phyloP scores from a whole-genome alignment of 1,140 invertebrate genomes.

The Diabrotica virgifera region DNA sequence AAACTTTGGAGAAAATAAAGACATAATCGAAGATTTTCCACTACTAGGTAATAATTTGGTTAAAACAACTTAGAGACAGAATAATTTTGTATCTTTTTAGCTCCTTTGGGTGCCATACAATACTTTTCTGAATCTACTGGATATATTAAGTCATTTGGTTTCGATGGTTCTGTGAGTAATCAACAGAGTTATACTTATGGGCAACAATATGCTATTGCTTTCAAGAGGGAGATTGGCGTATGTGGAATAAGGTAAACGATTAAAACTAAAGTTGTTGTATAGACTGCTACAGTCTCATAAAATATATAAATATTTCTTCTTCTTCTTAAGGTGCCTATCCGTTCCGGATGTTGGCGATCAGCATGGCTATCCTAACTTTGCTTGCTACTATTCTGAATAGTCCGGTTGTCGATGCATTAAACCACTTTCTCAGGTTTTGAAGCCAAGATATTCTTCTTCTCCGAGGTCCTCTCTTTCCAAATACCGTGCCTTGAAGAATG shows the following conservation, averaged over 20 bases:
- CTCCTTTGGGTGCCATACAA: constrained; percentile 62
- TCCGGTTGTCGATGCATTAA: too few relatives aligned
- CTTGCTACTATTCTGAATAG: too few relatives aligned
- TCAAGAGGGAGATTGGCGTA: constrained; percentile 36
- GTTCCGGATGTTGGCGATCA: too few relatives aligned
- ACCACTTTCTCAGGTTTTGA: too few relatives aligned
- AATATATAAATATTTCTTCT: too few relatives aligned
- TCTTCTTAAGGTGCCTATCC: too few relatives aligned
- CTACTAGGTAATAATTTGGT: constrained; percentile 33
- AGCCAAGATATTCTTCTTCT: too few relatives aligned
- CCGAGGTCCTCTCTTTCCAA: too few relatives aligned
- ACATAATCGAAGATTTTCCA: constrained; percentile 33
- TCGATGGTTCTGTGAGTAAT: constrained; percentile 52
- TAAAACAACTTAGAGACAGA: not conserved
- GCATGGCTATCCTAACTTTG: too few relatives aligned
- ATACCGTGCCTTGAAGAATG: too few relatives aligned
- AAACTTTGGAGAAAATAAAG: constrained; percentile 19
- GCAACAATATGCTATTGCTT: constrained; percentile 51
- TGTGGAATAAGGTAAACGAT: constrained; percentile 27
- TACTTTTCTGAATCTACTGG: constrained; percentile 59
- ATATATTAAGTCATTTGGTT: constrained; percentile 61
- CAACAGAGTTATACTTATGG: constrained; percentile 48
- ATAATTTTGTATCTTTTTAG: constrained; percentile 41
- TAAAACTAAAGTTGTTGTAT: too few relatives aligned
- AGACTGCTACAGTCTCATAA: too few relatives aligned